Evolutionary conservation across 2,797 vertebrate genomes (phyloP).

Genomic region (Tachyglossus aculeatus): DNA sequence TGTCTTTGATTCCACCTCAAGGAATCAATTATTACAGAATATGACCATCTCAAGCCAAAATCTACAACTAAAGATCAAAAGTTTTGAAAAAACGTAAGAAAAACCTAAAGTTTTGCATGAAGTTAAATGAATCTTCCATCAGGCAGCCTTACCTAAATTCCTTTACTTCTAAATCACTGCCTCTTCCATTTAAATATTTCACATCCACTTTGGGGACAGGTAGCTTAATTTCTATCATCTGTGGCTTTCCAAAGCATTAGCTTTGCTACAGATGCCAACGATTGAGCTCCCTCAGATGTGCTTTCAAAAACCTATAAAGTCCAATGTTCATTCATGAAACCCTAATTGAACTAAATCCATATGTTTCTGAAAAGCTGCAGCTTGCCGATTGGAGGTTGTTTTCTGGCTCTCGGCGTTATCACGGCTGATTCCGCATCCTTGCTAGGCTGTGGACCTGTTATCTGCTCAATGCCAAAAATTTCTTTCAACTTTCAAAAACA

Average conservation of each 20-base stretch:
- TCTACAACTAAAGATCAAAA: too few relatives aligned
- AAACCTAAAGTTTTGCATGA: too few relatives aligned
- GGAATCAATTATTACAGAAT: conserved; percentile 18
- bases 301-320: conserved; percentile 64
- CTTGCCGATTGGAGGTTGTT: conserved; percentile 57
- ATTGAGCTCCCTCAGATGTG: conserved; percentile 63
- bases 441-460: conserved; percentile 49
- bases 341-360: conserved; percentile 76
- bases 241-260: conserved; percentile 70
- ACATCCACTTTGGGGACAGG: conserved; percentile 75
- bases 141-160: conserved; percentile 60
- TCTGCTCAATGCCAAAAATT: conserved; percentile 38
- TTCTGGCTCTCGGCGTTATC: conserved; percentile 63
- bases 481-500: neutral
- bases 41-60: neutral
- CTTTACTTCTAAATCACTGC: conserved; percentile 68
- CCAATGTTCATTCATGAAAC: conserved; percentile 75
- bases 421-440: conserved; percentile 60
- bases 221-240: conserved; percentile 81
- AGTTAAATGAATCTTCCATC: too few relatives aligned
- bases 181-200: conserved; percentile 67
- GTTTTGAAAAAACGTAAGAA: too few relatives aligned
- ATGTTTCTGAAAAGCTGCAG: conserved; percentile 66
- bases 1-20: neutral
- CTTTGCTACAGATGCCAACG: conserved; percentile 70